A percentile compares a stretch with the other conserved stretches of the same genome.
phyloP scores from a whole-genome alignment of 1,140 invertebrate species.

The Sminthurinus signatus region DNA sequence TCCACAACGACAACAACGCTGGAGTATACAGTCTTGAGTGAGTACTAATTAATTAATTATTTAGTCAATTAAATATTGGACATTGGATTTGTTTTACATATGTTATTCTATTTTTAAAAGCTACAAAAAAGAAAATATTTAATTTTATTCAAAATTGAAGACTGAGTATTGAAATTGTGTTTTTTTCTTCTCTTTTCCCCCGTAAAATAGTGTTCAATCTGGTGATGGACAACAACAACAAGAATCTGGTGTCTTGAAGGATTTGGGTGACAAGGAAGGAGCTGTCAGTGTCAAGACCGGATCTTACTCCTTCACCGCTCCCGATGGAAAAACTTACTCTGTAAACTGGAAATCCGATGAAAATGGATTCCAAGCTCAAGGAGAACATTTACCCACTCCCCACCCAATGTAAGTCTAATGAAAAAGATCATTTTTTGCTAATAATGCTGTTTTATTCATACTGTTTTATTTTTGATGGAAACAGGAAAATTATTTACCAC shows the following conservation, averaged over 20 bases:
- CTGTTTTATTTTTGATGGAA: no score
- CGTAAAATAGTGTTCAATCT: slow-evolving; percentile 22
- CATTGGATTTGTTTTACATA: neutral
- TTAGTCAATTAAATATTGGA: no score
- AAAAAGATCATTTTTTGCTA: no score
- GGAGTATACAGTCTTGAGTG: slow-evolving; percentile 31
- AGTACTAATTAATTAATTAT: neutral
- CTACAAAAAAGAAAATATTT: neutral
- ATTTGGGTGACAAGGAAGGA: slow-evolving; percentile 25
- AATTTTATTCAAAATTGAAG: neutral
- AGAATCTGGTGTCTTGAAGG: slow-evolving; percentile 16
- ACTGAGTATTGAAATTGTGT: neutral
- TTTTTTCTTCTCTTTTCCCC: no score
- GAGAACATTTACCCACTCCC: slow-evolving; percentile 27
- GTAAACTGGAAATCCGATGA: slow-evolving; percentile 22
- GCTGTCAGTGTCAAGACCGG: slow-evolving; percentile 24
- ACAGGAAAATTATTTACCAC: no score
- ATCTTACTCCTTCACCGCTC: slow-evolving; percentile 14
- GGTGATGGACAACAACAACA: slow-evolving; percentile 2
- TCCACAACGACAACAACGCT: neutral
- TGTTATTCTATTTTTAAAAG: no score
- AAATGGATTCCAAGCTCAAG: slow-evolving; percentile 34
- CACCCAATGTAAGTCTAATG: no score
- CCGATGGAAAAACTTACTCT: slow-evolving; percentile 11
- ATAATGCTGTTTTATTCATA: no score